These are phyloP conservation scores for Panzeria rudis DNA, from an alignment of 2,888 invertebrate genomes.

Conservation along the genomic window DNA sequence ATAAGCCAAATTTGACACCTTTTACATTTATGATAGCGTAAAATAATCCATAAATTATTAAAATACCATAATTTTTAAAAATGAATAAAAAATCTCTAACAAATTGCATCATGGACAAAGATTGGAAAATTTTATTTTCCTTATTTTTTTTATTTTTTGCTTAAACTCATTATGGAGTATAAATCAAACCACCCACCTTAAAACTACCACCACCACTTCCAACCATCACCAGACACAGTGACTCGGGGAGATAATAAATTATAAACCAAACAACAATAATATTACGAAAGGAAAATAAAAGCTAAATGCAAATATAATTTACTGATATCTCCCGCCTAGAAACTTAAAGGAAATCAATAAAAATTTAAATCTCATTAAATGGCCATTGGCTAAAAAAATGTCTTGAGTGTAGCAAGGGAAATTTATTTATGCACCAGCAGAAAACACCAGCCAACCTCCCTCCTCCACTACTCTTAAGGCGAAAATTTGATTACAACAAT, in stretches of 20 bases:
- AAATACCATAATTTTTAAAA: conserved; percentile 56
- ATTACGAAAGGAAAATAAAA: conserved; percentile 29
- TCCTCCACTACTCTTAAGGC: conserved; percentile 12
- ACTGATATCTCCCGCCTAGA: conserved; percentile 31
- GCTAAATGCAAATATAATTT: conserved; percentile 54
- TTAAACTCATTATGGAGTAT: conserved; percentile 59
- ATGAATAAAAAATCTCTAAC: background rate
- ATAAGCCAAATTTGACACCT: conserved; percentile 48
- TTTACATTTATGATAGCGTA: conserved; percentile 58
- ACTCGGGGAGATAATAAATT: conserved; percentile 66
- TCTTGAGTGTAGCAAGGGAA: conserved; percentile 51
- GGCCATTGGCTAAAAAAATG: conserved; percentile 65
- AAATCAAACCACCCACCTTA: conserved; percentile 71
- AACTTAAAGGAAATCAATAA: conserved; percentile 69
- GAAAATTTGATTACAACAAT: conserved; percentile 59
- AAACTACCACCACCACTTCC: conserved; percentile 40
- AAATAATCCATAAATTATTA: conserved; percentile 62
- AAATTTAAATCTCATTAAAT: conserved; percentile 69
- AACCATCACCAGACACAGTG: conserved; percentile 46
- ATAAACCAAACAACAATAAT: conserved; percentile 50
- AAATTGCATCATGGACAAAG: conserved; percentile 65
- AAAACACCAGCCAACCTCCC: conserved; percentile 1
- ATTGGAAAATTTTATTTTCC: conserved; percentile 41
- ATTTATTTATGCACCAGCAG: conserved; percentile 46
- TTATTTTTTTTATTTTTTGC: background rate